Percentiles rank a stretch among this genome's conserved stretches.
Conservation (phyloP, 2,888 invertebrate species). For the Apantesis nais region DNA sequence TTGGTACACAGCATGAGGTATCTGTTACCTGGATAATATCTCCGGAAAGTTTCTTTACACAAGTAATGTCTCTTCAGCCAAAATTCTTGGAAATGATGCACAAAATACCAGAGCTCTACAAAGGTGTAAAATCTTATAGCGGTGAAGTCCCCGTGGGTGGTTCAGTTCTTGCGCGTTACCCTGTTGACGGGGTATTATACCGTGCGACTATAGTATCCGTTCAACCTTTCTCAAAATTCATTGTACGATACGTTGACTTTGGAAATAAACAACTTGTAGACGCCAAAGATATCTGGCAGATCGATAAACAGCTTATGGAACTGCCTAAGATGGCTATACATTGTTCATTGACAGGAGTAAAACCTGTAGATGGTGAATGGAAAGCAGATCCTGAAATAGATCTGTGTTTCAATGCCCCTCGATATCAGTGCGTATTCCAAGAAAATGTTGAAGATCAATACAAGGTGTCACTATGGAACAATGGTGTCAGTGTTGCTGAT, state of each 20-base stretch:
- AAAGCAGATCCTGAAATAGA: constrained; percentile 82
- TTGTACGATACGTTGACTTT: constrained; percentile 91
- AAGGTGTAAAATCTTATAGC: constrained; percentile 75
- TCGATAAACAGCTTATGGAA: constrained; percentile 88
- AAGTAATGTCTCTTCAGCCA: constrained; percentile 77
- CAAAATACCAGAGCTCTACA: constrained; percentile 89
- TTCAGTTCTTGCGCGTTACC: constrained; percentile 89
- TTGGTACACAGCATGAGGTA: constrained; percentile 84
- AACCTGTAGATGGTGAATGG: constrained; percentile 87
- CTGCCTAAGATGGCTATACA: constrained; percentile 90
- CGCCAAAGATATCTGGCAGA: constrained; percentile 88
- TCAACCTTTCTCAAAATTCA: constrained; percentile 85
- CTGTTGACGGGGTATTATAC: constrained; percentile 89
- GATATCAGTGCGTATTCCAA: constrained; percentile 86
- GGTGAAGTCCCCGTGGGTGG: constrained; percentile 84
- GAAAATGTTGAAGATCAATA: constrained; percentile 76
- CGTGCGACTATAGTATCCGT: constrained; percentile 88
- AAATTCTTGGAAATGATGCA: constrained; percentile 90
- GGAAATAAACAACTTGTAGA: constrained; percentile 89
- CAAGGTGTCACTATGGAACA: constrained; percentile 78
- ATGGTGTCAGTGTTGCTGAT: constrained; percentile 78
- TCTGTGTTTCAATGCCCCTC: constrained; percentile 87
- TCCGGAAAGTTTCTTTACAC: constrained; percentile 90
- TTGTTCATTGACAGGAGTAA: constrained; percentile 88
- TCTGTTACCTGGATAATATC: constrained; percentile 91